Conservation (phyloP, 2,797 vertebrate species). For the Onychomys arenicola region DNA sequence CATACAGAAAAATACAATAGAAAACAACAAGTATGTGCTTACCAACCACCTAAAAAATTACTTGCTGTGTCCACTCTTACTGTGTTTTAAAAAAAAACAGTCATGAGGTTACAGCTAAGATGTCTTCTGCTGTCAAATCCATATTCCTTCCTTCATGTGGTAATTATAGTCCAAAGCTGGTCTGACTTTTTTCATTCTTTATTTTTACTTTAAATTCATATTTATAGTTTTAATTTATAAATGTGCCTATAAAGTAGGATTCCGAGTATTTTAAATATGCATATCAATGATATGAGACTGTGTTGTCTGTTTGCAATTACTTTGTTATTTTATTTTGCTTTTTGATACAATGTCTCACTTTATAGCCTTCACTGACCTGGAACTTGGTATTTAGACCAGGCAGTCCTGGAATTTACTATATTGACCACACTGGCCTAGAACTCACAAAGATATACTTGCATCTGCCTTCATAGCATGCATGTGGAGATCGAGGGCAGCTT, state of each 20-base stretch:
- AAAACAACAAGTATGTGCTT: not conserved
- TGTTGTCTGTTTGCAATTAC: not conserved
- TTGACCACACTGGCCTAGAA: not conserved
- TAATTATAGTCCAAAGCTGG: not conserved
- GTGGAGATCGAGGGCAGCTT: too few species aligned
- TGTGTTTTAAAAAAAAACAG: not conserved
- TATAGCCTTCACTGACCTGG: not conserved
- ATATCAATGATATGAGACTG: not conserved
- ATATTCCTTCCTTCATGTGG: not conserved
- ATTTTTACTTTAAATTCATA: conserved; percentile 32
- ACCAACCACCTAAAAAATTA: not conserved
- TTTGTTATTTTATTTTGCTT: not conserved
- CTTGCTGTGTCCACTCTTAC: not conserved
- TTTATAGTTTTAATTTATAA: conserved; percentile 35
- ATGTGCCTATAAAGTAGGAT: not conserved
- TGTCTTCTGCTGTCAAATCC: rapidly evolving
- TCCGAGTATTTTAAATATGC: not conserved
- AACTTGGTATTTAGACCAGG: not conserved
- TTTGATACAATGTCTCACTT: not conserved
- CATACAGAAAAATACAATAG: not conserved
- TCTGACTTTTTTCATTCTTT: not conserved
- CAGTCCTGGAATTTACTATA: not conserved
- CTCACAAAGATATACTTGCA: not conserved
- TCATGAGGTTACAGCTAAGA: not conserved
- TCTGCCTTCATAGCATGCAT: not conserved